These are phyloP conservation scores for Heterochromis multidens DNA, from an alignment of 2,113 vertebrate species.

Conservation along the genomic window DNA sequence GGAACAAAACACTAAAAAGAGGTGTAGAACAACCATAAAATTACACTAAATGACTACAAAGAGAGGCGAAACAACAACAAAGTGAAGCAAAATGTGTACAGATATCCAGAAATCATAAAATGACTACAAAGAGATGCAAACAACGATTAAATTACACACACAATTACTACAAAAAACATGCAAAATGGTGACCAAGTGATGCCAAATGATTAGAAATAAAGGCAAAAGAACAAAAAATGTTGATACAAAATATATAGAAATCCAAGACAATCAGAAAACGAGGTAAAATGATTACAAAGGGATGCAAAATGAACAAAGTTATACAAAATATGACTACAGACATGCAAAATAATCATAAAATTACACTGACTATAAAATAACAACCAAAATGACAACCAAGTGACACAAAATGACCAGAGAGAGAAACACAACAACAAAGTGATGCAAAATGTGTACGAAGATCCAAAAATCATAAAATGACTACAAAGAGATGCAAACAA, in stretches of 20 bases:
- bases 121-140: neutral
- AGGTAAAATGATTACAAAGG: neutral
- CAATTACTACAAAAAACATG: neutral
- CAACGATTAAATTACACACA: neutral
- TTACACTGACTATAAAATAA: neutral
- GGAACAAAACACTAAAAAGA: neutral
- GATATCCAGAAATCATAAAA: neutral
- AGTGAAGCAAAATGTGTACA: neutral
- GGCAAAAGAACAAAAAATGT: neutral
- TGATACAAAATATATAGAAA: accelerated
- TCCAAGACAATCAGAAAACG: neutral
- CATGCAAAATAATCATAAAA: neutral
- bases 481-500: neutral
- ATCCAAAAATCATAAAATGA: neutral
- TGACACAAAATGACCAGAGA: neutral
- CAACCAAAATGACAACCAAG: neutral
- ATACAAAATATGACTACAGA: neutral
- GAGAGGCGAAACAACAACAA: neutral
- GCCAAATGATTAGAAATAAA: neutral
- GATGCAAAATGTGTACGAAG: neutral
- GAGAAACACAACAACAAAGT: neutral
- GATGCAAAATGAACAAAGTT: neutral
- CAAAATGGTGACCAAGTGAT: neutral
- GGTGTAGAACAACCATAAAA: neutral
- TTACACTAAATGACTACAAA: neutral